A percentile compares a stretch with the other conserved stretches of the same genome.
These are phyloP conservation scores for Drosophila melanica DNA, from an alignment of 1,140 invertebrate genomes.

Conservation along the genomic window DNA sequence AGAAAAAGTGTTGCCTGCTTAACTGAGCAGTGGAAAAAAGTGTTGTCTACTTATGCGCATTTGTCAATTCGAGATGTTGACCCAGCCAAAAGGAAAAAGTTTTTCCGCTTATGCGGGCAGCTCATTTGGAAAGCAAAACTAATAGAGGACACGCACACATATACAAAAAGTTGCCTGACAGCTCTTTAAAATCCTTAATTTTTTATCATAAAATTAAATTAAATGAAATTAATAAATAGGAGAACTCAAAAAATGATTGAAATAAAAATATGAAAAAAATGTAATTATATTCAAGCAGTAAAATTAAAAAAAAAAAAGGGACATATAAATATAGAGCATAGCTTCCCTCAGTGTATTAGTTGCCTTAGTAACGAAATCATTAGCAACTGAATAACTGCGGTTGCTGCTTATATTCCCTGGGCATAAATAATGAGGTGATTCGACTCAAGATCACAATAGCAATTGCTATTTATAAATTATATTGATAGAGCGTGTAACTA, in stretches of 20 bases:
- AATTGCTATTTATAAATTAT: too few relatives aligned
- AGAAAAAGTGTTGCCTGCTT: constrained; percentile 62
- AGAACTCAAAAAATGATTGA: too few relatives aligned
- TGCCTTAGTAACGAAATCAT: constrained; percentile 1
- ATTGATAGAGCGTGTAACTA: too few relatives aligned
- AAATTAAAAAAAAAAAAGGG: background rate
- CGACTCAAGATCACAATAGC: too few relatives aligned
- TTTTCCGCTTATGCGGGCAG: constrained; percentile 13
- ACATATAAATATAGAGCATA: too few relatives aligned
- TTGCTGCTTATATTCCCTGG: too few relatives aligned
- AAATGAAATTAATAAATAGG: too few relatives aligned
- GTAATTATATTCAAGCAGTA: too few relatives aligned
- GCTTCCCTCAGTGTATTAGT: too few relatives aligned
- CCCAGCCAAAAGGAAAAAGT: constrained; percentile 2
- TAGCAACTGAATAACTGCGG: background rate
- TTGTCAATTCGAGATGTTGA: constrained; percentile 43
- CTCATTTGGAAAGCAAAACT: constrained; percentile 33
- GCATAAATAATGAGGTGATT: too few relatives aligned
- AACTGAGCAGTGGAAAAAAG: constrained; percentile 24
- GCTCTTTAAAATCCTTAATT: background rate
- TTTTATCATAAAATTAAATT: too few relatives aligned
- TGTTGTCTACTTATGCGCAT: constrained; percentile 51
- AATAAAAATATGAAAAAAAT: too few relatives aligned
- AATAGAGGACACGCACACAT: background rate
- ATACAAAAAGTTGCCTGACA: constrained; percentile 1